Percentiles rank a stretch among this genome's conserved stretches.
These are phyloP conservation scores for Noctua janthina DNA, from an alignment of 2,888 invertebrate species.

Conservation along the genomic window DNA sequence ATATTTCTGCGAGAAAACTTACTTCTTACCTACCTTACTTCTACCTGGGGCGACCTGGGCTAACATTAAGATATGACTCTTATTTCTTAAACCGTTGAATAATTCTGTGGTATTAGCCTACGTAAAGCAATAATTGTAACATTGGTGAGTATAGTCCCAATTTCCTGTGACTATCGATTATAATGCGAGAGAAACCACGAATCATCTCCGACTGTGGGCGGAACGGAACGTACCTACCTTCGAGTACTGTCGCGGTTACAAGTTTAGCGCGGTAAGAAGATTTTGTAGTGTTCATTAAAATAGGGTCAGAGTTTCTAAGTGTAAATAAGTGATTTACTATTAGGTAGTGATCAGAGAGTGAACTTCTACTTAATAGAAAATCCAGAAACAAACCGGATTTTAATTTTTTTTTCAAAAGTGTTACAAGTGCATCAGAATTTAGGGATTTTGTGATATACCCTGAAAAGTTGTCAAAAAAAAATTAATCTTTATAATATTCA, in stretches of 20 bases:
- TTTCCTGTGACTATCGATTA: constrained; percentile 71
- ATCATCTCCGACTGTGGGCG: constrained; percentile 78
- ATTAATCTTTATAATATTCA: not conserved
- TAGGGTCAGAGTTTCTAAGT: not conserved
- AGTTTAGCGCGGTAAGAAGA: not conserved
- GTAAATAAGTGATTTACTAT: not conserved
- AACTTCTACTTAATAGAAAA: not conserved
- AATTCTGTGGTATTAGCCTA: constrained; percentile 44
- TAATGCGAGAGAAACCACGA: constrained; percentile 74
- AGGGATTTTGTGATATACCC: not conserved
- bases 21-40: too few species aligned
- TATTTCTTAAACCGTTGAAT: not conserved
- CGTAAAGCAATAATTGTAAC: constrained; percentile 65
- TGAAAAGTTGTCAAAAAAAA: not conserved
- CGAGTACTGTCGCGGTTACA: constrained; percentile 47
- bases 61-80: not conserved
- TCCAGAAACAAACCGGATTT: not conserved
- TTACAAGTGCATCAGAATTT: not conserved
- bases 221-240: constrained; percentile 33
- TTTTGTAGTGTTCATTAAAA: not conserved
- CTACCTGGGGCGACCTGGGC: too few species aligned
- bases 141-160: constrained; percentile 69
- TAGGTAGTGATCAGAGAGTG: not conserved
- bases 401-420: not conserved
- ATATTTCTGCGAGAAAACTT: not conserved